Percentiles rank a stretch among this genome's conserved stretches.
Evolutionary conservation across 2,113 vertebrate species (phyloP).

Genomic region (Orcinus orca): DNA sequence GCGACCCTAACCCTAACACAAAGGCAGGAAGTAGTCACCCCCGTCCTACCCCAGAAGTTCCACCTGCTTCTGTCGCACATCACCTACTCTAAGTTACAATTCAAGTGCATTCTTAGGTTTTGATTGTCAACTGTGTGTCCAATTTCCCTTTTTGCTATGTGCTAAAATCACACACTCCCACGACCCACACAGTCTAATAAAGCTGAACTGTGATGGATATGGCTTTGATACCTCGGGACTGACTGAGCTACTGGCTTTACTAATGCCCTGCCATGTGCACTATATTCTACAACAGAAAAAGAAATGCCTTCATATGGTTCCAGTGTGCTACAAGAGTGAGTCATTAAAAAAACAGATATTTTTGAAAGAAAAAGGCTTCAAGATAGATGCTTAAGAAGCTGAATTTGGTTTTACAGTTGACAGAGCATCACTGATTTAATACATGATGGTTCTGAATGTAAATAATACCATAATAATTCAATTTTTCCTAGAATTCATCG

Average conservation of each 20-base stretch:
- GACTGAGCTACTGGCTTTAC: not conserved
- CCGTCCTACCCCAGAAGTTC: not conserved
- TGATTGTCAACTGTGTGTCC: not conserved
- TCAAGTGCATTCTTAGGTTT: not conserved
- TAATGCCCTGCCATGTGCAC: conserved; percentile 8
- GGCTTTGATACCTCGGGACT: not conserved
- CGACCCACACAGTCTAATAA: not conserved
- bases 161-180: not conserved
- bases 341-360: not conserved
- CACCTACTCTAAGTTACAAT: not conserved
- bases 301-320: not conserved
- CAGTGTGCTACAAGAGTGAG: not conserved
- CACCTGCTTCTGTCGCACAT: not conserved
- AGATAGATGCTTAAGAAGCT: not conserved
- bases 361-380: conserved; percentile 38
- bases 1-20: not conserved
- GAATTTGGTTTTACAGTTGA: conserved; percentile 7
- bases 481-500: not conserved
- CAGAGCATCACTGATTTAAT: not conserved
- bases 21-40: not conserved
- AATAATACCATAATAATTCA: not conserved
- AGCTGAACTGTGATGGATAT: not conserved
- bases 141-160: not conserved
- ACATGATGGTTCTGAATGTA: not conserved
- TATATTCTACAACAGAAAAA: not conserved